Conservation (phyloP, 2,888 invertebrate species). For the Scaeva pyrastri region DNA sequence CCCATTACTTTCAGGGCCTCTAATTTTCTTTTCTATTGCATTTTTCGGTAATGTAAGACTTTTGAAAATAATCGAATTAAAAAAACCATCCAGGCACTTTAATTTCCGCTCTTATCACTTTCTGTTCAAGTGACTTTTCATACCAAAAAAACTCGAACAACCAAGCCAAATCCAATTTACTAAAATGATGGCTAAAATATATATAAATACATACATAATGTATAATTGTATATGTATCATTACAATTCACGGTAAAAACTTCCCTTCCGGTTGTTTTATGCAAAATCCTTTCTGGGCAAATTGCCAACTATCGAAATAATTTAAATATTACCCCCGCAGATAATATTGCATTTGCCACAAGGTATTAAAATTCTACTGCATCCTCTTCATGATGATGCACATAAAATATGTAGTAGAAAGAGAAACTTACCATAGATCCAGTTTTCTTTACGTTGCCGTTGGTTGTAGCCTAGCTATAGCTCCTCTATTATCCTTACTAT, state of each 20-base stretch:
- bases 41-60: too few species aligned
- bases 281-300: constrained; percentile 65
- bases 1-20: too few species aligned
- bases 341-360: constrained; percentile 74
- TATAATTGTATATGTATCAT: too few species aligned
- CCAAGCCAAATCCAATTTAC: constrained; percentile 29
- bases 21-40: too few species aligned
- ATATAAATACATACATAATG: too few species aligned
- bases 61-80: too few species aligned
- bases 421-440: constrained; percentile 43
- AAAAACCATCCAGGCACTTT: too few species aligned
- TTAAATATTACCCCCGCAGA: constrained; percentile 69
- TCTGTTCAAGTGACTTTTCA: not conserved
- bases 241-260: constrained; percentile 41
- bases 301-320: constrained; percentile 72
- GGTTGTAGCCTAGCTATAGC: constrained; percentile 1
- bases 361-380: constrained; percentile 62
- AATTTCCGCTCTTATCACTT: too few species aligned
- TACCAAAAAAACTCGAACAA: constrained; percentile 44
- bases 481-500: not conserved
- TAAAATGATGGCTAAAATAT: constrained; percentile 37
- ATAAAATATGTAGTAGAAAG: constrained; percentile 21
- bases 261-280: constrained; percentile 33
- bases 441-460: not conserved
- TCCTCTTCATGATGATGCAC: constrained; percentile 39